Evolutionary conservation across 2,797 vertebrate species (phyloP).

Genomic region (Tolypeutes matacus): DNA sequence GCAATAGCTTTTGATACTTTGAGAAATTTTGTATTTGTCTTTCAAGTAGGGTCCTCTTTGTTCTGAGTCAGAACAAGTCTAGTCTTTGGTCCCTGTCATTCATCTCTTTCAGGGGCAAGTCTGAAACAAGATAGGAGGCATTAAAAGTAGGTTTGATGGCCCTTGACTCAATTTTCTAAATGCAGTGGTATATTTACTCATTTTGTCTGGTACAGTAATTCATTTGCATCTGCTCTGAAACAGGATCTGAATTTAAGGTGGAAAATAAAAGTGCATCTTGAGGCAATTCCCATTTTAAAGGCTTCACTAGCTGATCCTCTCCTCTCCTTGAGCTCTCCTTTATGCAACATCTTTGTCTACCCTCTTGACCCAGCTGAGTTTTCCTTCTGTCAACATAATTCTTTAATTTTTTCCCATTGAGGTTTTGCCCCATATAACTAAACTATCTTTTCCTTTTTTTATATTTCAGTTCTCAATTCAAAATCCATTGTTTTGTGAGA

Average conservation of each 20-base stretch:
- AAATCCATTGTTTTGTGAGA: background rate
- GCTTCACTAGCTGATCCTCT: background rate
- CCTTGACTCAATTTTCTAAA: background rate
- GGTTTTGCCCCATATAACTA: background rate
- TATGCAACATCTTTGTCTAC: background rate
- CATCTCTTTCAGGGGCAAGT: background rate
- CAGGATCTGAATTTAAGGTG: background rate
- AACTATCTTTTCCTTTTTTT: background rate
- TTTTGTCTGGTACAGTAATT: background rate
- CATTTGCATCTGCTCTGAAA: background rate
- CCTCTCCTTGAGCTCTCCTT: background rate
- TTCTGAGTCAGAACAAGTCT: conserved; percentile 66
- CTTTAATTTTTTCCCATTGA: background rate
- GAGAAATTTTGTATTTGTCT: conserved; percentile 61
- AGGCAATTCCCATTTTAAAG: background rate
- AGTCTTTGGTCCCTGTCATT: background rate
- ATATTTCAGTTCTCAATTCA: background rate
- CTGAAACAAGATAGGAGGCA: background rate
- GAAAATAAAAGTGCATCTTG: background rate
- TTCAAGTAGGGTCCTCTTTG: conserved; percentile 1
- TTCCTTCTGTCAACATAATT: background rate
- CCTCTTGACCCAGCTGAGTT: background rate
- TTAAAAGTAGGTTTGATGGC: background rate
- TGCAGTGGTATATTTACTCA: background rate
- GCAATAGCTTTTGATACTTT: conserved; percentile 49